Percentiles rank a stretch among this genome's conserved stretches.
Evolutionary conservation across 2,888 invertebrate genomes (phyloP).

Genomic region (Stenolophus ochropezus): DNA sequence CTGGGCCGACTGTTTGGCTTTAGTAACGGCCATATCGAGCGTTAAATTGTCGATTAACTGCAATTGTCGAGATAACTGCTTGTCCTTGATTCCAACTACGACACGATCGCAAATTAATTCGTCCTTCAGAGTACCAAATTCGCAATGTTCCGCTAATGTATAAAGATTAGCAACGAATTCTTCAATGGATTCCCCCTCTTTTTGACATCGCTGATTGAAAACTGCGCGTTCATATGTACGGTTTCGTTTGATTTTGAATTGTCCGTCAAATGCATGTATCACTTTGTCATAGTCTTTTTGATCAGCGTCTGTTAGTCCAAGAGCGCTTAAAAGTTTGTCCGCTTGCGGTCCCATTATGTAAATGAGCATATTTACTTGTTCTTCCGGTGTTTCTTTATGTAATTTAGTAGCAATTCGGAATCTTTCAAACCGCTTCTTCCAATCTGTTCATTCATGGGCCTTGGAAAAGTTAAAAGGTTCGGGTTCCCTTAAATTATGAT

Average conservation of each 20-base stretch:
- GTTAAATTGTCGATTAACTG: background rate
- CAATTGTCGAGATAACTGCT: background rate
- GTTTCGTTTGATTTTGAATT: background rate
- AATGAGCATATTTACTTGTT: slow-evolving; percentile 12
- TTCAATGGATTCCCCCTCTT: too few species aligned
- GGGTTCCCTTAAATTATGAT: background rate
- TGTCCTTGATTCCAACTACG: background rate
- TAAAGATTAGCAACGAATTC: too few species aligned
- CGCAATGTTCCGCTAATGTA: background rate
- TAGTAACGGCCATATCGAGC: background rate
- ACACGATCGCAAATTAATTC: slow-evolving; percentile 21
- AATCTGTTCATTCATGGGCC: background rate
- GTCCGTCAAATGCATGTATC: background rate
- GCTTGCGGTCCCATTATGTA: background rate
- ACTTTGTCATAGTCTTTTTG: background rate
- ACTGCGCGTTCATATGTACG: background rate
- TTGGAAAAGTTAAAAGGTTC: background rate
- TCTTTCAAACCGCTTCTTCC: slow-evolving; percentile 13
- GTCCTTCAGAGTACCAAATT: background rate
- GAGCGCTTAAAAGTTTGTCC: background rate
- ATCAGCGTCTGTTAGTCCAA: background rate
- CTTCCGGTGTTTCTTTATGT: background rate
- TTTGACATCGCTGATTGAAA: too few species aligned
- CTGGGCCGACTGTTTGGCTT: background rate
- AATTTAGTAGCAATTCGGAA: slow-evolving; percentile 17